These are phyloP conservation scores for Stichopus horrens DNA, from an alignment of 53 echinoderm and acorn worm genomes.

Conservation along the genomic window DNA sequence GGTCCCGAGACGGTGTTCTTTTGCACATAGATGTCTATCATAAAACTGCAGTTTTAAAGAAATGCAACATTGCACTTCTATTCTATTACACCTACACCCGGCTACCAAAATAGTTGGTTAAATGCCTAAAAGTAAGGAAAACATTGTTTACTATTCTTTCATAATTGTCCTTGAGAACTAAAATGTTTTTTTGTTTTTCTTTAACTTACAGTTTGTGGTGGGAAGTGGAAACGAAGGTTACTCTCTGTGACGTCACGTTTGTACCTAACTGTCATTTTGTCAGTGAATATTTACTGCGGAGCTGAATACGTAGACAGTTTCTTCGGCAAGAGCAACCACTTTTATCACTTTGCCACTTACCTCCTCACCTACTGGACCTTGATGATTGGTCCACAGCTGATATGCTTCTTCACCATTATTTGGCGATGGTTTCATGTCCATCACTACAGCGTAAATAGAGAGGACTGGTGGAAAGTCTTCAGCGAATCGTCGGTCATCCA, in stretches of 20 bases:
- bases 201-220: background rate
- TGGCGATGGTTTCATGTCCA: constrained; percentile 20
- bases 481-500: constrained; percentile 3
- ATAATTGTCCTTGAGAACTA: no score
- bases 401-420: constrained; percentile 17
- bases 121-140: no score
- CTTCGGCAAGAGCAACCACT: constrained; percentile 22
- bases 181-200: background rate
- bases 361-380: constrained; percentile 32
- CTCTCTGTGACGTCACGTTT: constrained; percentile 39
- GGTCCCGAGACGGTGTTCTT: no score
- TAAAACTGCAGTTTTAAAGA: no score
- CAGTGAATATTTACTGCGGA: background rate
- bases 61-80: no score
- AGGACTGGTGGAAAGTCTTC: constrained; percentile 31
- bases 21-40: no score
- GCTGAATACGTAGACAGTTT: background rate
- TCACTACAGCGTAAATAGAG: background rate
- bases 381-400: background rate
- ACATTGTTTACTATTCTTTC: no score
- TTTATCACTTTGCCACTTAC: constrained; percentile 35
- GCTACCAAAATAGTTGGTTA: no score
- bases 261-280: background rate
- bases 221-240: constrained; percentile 2
- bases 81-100: no score